Conservation (phyloP, 1,140 invertebrate species). For the Sarcophaga peregrina region DNA sequence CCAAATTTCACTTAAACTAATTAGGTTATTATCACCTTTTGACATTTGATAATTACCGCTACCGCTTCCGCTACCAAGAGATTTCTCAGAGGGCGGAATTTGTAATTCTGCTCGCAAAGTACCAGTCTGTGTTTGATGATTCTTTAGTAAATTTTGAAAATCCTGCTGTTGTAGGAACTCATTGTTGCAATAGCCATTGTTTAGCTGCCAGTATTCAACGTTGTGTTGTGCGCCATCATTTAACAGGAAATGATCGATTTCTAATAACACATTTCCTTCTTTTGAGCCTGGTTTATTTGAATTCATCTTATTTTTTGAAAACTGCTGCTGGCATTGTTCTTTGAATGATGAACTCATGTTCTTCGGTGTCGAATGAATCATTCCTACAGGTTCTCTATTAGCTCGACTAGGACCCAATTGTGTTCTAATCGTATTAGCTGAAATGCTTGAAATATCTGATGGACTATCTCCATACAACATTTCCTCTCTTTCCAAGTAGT, state of each 20-base stretch:
- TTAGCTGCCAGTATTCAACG: conserved; percentile 45
- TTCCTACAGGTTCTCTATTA: conserved; percentile 43
- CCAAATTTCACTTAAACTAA: conserved; percentile 70
- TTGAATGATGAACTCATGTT: neutral
- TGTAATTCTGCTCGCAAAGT: neutral
- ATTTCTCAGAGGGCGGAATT: neutral
- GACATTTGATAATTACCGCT: neutral
- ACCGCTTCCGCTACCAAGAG: neutral
- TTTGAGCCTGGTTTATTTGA: neutral
- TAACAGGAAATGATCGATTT: conserved; percentile 59
- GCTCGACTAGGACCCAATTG: conserved; percentile 39
- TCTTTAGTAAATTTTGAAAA: neutral
- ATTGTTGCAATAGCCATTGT: conserved; percentile 52
- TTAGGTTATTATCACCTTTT: conserved; percentile 51
- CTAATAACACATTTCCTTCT: conserved; percentile 55
- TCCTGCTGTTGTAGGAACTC: too few species aligned
- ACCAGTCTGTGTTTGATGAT: neutral
- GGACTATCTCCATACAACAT: conserved; percentile 46
- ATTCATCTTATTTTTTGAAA: neutral
- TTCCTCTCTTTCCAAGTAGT: conserved; percentile 47
- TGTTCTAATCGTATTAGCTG: conserved; percentile 56
- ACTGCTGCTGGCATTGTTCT: neutral
- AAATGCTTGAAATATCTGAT: conserved; percentile 62
- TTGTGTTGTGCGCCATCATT: conserved; percentile 45
- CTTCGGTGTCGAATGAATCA: conserved; percentile 62